These are phyloP conservation scores for Neotoma lepida DNA, from an alignment of 2,113 vertebrate genomes.

Conservation along the genomic window DNA sequence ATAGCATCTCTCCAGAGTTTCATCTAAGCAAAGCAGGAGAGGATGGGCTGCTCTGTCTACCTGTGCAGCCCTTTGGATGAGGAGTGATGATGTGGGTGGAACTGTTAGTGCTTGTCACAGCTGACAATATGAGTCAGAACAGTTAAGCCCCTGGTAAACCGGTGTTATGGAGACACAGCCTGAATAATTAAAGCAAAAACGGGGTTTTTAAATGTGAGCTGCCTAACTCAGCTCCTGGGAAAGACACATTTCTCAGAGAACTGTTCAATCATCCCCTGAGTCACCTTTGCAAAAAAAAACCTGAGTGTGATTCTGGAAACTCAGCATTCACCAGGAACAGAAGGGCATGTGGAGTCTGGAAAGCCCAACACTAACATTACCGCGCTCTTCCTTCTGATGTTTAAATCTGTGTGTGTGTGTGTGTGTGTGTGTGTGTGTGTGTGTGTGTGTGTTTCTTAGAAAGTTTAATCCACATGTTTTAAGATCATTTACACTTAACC, in stretches of 20 bases:
- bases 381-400: constrained; percentile 37
- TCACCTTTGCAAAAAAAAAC: neutral
- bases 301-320: constrained; percentile 7
- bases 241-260: neutral
- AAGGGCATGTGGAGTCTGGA: constrained; percentile 29
- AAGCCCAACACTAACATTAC: neutral
- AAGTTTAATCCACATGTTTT: constrained; percentile 73
- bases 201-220: neutral
- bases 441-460: constrained; percentile 54
- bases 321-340: constrained; percentile 39
- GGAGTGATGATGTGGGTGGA: neutral
- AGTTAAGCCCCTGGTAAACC: neutral
- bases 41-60: no score
- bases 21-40: neutral
- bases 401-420: constrained; percentile 45
- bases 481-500: constrained; percentile 55
- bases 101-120: neutral
- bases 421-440: constrained; percentile 50
- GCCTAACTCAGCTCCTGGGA: neutral
- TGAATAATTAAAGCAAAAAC: neutral
- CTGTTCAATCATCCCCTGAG: neutral
- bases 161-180: neutral
- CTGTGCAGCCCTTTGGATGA: fast-evolving
- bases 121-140: neutral
- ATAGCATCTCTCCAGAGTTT: neutral